Base-by-base conservation (phyloP, 2,797 vertebrate genomes). In the Pampus argenteus region DNA sequence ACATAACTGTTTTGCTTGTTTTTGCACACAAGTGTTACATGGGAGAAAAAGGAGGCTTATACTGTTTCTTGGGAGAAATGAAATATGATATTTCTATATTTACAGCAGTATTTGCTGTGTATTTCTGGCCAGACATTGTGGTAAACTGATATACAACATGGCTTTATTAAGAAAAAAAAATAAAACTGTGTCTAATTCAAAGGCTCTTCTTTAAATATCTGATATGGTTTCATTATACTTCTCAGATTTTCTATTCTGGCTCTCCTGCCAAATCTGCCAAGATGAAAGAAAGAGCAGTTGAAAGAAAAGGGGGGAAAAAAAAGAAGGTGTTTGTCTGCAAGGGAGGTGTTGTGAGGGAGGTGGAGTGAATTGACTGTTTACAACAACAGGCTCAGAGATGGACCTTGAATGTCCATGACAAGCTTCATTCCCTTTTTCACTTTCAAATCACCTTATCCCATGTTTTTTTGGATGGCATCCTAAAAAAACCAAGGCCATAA, bases 401-500 rank as follows among this genome's bases (percentile, higher is more conserved):
- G 87, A 90, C 90, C 88, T 92, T 90, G 91, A 92, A 89, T 54
- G 89, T 88, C 86, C 86, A 78, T 83, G 85, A 81, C 59, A 58
- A 80, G 79, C 83, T 73, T 59, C 65, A 70, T 83, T 87, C 80
- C 71, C 66, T 68, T 82, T 89, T 90, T 87, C 80, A 86, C 92
- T 92, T 91, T 91, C 89, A 93, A 90, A 89, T 87, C 90, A 91
- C 90, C 88, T 91, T 86, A 79, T 88, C 84, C 70, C 76, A 52
- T 48, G 79, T 69, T 78, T 84, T 87, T 89, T 89, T 92, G 90
- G 92, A 92, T 61, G 69, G 71, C 82, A 68, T 88, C 91, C 92
- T 87, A 86, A 91, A 90, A 90, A 89, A 91, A 85, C 80, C 84
- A 87, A 86, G 90, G 91, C 89, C 87, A 85, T 93, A 79, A 92